phyloP scores from a whole-genome alignment of 2,113 vertebrate genomes.

The Syrmaticus mikado region DNA sequence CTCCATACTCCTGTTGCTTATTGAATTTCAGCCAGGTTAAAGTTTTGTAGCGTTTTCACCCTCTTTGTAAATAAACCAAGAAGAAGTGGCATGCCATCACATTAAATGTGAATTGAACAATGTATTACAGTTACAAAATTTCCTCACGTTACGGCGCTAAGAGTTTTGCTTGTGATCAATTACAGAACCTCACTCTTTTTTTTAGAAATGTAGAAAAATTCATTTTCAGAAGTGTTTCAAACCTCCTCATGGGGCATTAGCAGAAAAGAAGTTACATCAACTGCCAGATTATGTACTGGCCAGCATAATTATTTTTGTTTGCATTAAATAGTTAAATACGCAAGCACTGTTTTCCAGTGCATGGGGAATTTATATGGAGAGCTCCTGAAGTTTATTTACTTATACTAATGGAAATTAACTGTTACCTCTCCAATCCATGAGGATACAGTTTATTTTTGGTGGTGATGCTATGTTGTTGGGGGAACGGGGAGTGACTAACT shows the following conservation, averaged over 20 bases:
- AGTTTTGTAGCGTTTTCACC: slow-evolving; percentile 15
- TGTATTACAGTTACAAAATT: background rate
- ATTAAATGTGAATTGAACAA: slow-evolving; percentile 18
- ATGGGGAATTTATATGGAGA: slow-evolving; percentile 51
- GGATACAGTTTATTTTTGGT: slow-evolving; percentile 11
- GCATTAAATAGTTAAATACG: slow-evolving; percentile 13
- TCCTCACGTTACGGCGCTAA: background rate
- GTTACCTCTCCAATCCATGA: slow-evolving; percentile 8
- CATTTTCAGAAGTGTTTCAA: slow-evolving; percentile 10
- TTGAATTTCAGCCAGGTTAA: slow-evolving; percentile 5
- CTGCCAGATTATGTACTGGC: slow-evolving; percentile 49
- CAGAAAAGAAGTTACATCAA: slow-evolving; percentile 45
- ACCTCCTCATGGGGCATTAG: slow-evolving; percentile 42
- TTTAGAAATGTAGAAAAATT: background rate
- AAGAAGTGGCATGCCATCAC: slow-evolving; percentile 43
- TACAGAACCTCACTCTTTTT: slow-evolving; percentile 10
- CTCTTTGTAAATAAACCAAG: slow-evolving; percentile 57
- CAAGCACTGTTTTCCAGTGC: slow-evolving; percentile 46
- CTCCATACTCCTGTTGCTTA: background rate
- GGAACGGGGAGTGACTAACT: background rate
- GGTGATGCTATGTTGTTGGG: slow-evolving; percentile 4
- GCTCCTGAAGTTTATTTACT: slow-evolving; percentile 24
- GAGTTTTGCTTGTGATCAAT: slow-evolving; percentile 31
- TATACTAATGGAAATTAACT: background rate
- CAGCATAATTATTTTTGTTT: slow-evolving; percentile 47